These are phyloP conservation scores for Clarias batrachus DNA, from an alignment of 2,113 vertebrate genomes.

Conservation along the genomic window DNA sequence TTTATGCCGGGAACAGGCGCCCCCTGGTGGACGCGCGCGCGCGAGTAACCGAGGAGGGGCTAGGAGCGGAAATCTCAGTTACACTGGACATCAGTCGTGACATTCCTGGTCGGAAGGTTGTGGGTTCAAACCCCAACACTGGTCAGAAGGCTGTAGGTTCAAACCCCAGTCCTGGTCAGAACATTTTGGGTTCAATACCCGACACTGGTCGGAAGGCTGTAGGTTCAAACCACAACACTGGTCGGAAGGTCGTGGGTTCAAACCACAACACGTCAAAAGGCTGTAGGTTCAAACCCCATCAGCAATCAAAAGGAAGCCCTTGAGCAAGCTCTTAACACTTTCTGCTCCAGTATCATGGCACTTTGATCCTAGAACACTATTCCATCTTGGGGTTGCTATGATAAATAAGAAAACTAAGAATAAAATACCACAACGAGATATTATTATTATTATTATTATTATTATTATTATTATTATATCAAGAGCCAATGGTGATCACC, in stretches of 20 bases:
- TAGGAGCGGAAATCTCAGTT: not conserved
- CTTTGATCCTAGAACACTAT: not conserved
- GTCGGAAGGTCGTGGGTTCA: no score
- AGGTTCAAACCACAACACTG: no score
- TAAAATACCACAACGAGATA: not conserved
- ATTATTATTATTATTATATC: not conserved
- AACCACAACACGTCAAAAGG: not conserved
- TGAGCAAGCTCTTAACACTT: not conserved
- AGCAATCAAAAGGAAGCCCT: not conserved
- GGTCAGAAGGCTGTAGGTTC: not conserved
- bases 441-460: not conserved
- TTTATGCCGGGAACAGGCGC: not conserved
- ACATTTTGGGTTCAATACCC: not conserved
- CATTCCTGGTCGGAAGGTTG: not conserved
- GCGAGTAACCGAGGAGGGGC: no score
- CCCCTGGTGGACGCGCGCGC: constrained; percentile 33
- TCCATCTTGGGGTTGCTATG: not conserved
- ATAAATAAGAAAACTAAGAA: not conserved
- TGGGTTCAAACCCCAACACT: not conserved
- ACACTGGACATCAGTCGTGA: not conserved
- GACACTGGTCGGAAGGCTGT: not conserved
- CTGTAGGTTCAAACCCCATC: not conserved
- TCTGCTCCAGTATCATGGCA: not conserved
- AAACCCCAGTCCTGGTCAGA: no score
- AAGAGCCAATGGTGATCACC: not conserved